Base-by-base conservation (phyloP, 1,140 invertebrate genomes). In the Pseudobourletiella spinata region DNA sequence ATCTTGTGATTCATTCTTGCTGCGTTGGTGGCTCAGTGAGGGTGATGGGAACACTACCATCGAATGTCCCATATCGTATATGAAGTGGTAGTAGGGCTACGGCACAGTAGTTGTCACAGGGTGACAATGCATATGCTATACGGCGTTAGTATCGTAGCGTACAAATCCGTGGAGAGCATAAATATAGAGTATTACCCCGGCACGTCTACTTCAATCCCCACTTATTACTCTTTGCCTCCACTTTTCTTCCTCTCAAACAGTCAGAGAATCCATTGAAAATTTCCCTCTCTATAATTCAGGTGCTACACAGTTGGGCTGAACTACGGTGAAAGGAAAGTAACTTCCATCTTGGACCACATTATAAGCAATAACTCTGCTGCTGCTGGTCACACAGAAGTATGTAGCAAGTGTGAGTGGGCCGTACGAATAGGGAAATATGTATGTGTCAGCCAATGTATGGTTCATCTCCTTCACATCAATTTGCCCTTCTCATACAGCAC, bases 1-100 rank as follows among this genome's bases (percentile, higher is more conserved):
- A 59, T 64, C 62, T 64, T 59, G 62, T 64, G 62, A 64, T 64
- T 64, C 62, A 64, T 64, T 64, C 62, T 57, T 54, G 42, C 29
- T 61, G 48, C 48, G 48, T 59, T 59, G 58, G 51, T 59, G 44
- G 58, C 22, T 59, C 57, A n/a, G n/a, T n/a, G n/a, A 51, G 39
- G 48, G 48, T 42, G 55, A 42, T 57, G 16, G 55, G 32, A 57
- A 57, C 29, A 15, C 11, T 48, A 22, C 14, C 48, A 18, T 26
- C 15, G 14, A 14, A 11, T 11, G 6, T 11, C 44, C 20, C 18
- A 48, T 22, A 11, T 22, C 20, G 11, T 48, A 18, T 22, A 48
- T 48, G 20, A 15, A 8, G 11, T 48, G 11, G 18, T 14, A 18
- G 11, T 18, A 18, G 20, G 22, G 6, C 11, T 15, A 48, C 20